Evolutionary conservation across 2,797 vertebrate species (phyloP).

Genomic region (Pagetopsis macropterus): DNA sequence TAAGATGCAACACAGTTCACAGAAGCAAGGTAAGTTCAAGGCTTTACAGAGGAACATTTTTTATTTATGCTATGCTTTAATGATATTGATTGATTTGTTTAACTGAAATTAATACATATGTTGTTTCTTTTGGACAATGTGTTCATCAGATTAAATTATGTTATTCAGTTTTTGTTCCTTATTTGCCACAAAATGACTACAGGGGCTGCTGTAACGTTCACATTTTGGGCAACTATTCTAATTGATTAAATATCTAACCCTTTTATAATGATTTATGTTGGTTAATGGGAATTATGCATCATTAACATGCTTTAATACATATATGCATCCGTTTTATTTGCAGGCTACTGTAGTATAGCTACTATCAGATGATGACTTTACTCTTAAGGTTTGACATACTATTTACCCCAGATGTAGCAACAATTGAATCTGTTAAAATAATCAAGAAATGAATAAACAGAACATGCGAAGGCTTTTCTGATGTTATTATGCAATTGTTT

Average conservation of each 20-base stretch:
- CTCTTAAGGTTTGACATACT: not conserved
- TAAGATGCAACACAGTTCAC: conserved; percentile 19
- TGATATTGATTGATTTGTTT: not conserved
- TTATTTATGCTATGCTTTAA: not conserved
- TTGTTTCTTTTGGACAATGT: not conserved
- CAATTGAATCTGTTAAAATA: too few species aligned
- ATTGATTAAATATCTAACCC: not conserved
- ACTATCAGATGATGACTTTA: not conserved
- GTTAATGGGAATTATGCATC: not conserved
- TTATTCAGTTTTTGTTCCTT: not conserved
- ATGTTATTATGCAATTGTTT: not conserved
- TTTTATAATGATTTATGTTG: not conserved
- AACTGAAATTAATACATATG: not conserved
- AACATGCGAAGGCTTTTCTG: not conserved
- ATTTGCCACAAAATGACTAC: not conserved
- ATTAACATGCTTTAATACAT: not conserved
- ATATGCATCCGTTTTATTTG: not conserved
- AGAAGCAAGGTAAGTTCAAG: conserved; percentile 57
- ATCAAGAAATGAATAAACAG: not conserved
- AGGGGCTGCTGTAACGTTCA: not conserved
- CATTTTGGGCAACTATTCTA: too few species aligned
- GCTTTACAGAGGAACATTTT: conserved; percentile 4
- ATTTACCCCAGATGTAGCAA: not conserved
- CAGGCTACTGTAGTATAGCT: not conserved
- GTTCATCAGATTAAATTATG: not conserved